phyloP scores from a whole-genome alignment of 2,113 vertebrate genomes.

The Callorhinus ursinus region DNA sequence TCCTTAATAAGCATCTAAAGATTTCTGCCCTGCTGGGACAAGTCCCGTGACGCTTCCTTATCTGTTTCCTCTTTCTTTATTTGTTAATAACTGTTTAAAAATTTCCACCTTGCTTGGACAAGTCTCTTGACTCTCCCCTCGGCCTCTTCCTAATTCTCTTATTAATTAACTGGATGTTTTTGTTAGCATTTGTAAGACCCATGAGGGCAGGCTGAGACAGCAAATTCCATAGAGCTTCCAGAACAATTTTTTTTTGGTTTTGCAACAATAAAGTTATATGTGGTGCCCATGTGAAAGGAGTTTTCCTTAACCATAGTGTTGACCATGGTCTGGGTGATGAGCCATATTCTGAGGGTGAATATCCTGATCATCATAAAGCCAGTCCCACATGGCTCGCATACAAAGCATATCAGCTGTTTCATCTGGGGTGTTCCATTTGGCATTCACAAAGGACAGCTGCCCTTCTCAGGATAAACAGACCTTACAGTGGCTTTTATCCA shows the following conservation, averaged over 20 bases:
- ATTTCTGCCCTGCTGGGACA: background rate
- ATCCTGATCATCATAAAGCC: background rate
- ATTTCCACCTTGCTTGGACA: background rate
- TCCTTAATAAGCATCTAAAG: background rate
- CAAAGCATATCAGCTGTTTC: background rate
- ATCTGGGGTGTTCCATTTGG: background rate
- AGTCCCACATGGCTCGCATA: background rate
- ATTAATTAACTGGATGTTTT: background rate
- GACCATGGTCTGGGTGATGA: background rate
- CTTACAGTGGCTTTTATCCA: background rate
- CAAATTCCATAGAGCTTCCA: background rate
- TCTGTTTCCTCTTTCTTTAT: background rate
- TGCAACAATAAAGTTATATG: background rate
- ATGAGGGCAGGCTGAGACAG: background rate
- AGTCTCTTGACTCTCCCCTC: background rate
- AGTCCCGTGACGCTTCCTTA: background rate
- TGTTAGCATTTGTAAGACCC: background rate
- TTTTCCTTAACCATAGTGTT: background rate
- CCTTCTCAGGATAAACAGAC: background rate
- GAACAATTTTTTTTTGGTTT: background rate
- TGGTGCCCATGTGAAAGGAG: background rate
- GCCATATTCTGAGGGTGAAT: background rate
- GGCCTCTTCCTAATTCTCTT: background rate
- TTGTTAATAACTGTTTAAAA: background rate
- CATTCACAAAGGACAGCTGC: background rate